These are phyloP conservation scores for Nothoprocta pentlandii DNA, from an alignment of 2,113 vertebrate species.

Conservation along the genomic window DNA sequence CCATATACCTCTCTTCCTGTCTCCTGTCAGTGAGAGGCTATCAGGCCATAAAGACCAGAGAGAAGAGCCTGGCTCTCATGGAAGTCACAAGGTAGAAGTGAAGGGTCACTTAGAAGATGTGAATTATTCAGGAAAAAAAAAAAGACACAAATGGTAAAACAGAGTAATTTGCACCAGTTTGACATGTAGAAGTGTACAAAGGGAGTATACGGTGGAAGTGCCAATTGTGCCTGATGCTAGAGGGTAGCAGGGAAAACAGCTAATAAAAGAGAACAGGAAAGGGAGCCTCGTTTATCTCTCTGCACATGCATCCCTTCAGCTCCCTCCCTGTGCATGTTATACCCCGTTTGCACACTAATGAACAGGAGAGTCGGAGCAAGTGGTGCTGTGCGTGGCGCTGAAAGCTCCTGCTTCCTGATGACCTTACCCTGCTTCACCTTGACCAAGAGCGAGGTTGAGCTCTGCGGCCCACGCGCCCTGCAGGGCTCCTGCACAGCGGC, in stretches of 20 bases:
- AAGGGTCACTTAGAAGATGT: background rate
- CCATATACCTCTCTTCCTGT: background rate
- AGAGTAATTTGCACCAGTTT: background rate
- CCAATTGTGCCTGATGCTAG: background rate
- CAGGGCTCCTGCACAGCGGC: conserved; percentile 9
- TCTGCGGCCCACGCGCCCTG: conserved; percentile 28
- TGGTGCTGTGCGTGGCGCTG: conserved; percentile 14
- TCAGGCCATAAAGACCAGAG: background rate
- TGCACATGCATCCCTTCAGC: background rate
- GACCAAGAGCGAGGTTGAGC: conserved; percentile 43
- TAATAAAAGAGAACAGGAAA: background rate
- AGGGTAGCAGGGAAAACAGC: background rate
- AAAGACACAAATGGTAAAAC: background rate
- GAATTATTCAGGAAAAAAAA: background rate
- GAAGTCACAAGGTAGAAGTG: background rate
- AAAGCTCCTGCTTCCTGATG: conserved; percentile 33
- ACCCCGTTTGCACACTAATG: conserved; percentile 38
- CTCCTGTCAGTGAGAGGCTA: rapidly evolving
- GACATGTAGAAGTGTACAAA: background rate
- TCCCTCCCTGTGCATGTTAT: background rate
- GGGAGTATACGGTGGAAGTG: background rate
- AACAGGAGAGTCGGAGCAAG: conserved; percentile 20
- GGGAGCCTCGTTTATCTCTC: background rate
- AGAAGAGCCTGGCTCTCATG: background rate
- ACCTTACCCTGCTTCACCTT: conserved; percentile 54